phyloP scores from a whole-genome alignment of 2,797 vertebrate genomes.

The Echiichthys vipera region DNA sequence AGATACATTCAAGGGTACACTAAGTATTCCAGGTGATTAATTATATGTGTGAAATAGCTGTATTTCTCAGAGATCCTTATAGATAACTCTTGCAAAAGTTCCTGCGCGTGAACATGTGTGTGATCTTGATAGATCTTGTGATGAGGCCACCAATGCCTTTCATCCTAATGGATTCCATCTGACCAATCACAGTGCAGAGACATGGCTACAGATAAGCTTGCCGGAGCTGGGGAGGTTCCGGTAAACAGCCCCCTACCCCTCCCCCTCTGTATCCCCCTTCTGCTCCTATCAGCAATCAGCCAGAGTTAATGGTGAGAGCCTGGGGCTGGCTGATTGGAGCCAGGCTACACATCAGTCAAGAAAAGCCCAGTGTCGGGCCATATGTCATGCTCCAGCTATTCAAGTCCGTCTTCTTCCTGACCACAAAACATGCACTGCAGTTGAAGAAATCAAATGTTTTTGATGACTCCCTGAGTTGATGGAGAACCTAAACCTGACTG shows the following conservation, averaged over 20 bases:
- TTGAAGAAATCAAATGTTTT: conserved; percentile 43
- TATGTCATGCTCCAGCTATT: conserved; percentile 57
- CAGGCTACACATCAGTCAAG: conserved; percentile 77
- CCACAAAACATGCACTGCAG: conserved; percentile 48
- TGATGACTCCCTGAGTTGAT: conserved; percentile 43
- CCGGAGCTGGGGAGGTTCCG: conserved; percentile 71
- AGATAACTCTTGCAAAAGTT: conserved; percentile 35
- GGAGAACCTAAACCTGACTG: conserved; percentile 41
- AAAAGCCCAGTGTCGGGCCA: conserved; percentile 47
- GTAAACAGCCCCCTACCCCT: too few species aligned
- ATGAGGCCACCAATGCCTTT: conserved; percentile 80
- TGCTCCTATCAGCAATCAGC: conserved; percentile 82
- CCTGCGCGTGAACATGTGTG: conserved; percentile 43
- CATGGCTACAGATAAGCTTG: conserved; percentile 73
- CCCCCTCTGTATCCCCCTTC: conserved; percentile 46
- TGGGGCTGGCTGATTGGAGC: conserved; percentile 78
- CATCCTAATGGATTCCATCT: conserved; percentile 84
- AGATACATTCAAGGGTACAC: neutral
- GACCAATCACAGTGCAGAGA: conserved; percentile 80
- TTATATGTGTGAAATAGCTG: conserved; percentile 35
- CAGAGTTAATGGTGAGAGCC: conserved; percentile 74
- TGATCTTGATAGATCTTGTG: conserved; percentile 73
- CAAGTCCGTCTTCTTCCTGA: conserved; percentile 53
- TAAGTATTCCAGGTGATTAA: conserved; percentile 43
- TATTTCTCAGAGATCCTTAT: conserved; percentile 36